phyloP scores from a whole-genome alignment of 1,140 invertebrate species.

The Antheraea mylitta region DNA sequence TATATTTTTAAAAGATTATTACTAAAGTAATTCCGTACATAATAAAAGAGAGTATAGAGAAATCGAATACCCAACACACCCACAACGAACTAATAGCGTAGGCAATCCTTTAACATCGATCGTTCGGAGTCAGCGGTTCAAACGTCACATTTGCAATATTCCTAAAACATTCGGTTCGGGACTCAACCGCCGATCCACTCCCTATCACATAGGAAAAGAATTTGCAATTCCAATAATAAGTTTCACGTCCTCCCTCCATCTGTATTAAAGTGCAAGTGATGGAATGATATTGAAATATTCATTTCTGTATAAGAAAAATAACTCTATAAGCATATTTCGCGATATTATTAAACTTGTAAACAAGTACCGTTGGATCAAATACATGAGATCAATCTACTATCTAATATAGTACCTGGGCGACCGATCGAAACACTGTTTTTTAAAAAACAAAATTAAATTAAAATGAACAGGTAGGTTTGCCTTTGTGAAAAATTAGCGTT shows the following conservation, averaged over 20 bases:
- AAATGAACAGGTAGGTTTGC: too few relatives aligned
- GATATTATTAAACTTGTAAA: too few relatives aligned
- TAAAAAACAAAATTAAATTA: too few relatives aligned
- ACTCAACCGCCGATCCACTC: constrained; percentile 20
- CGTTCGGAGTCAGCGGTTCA: constrained; percentile 35
- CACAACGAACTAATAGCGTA: constrained; percentile 28
- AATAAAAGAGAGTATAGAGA: constrained; percentile 9
- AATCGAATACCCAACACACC: constrained; percentile 2
- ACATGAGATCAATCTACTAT: too few relatives aligned
- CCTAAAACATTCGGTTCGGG: constrained; percentile 47
- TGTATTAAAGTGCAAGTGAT: constrained; percentile 4
- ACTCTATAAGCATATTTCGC: not conserved
- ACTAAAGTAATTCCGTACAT: not conserved
- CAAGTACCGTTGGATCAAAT: too few relatives aligned
- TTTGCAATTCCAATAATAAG: constrained; percentile 40
- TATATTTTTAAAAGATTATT: too few relatives aligned
- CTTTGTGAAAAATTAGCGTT: too few relatives aligned
- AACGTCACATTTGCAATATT: constrained; percentile 43
- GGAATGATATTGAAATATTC: not conserved
- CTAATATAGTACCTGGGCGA: too few relatives aligned
- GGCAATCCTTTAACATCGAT: constrained; percentile 54
- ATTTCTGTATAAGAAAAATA: not conserved
- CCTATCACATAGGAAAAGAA: constrained; percentile 33
- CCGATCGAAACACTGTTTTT: too few relatives aligned
- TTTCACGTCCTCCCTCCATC: constrained; percentile 14